Base-by-base conservation (phyloP, 2,888 invertebrate genomes). In the Holacanthella duospinosa region DNA sequence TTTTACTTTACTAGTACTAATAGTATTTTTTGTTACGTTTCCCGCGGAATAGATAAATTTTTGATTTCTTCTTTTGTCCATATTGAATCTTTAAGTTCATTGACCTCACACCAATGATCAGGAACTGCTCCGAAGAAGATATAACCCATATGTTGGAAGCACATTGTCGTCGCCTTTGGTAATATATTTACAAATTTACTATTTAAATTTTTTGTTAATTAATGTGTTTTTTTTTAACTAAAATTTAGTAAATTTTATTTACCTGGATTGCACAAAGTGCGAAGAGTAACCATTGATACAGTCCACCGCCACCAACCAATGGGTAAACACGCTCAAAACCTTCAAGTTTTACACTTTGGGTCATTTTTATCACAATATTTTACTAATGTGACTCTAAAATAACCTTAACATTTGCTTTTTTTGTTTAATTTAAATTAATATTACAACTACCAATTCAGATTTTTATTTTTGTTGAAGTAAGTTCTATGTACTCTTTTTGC, bases 101-200 rank as follows among this genome's bases (percentile, higher is more conserved):
- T 53, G n/a, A 69, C 44, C n/a, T 48, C 24, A 55, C 72, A 72
- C 68, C 68, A 71, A 55, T 71, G 71, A 3, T 62, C 64, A 4
- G 72, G 72, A n/a, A 72, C 69, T 36, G 68, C 69, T 16, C 65
- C 72, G 2, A 71, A 59, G 59, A 70, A 72, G 6, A 71, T 66
- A 55, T 65, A 68, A 0, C 68, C 65, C 6, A 72, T 54, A 55
- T 69, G 68, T 59, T 72, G 71, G n/a, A n/a, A n/a, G n/a, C n/a
- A n/a, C n/a, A n/a, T n/a, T n/a, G n/a, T n/a, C n/a, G 12, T 21
- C 19, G 16, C 48, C n/a, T n/a, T 48, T 48, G 4, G 48, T 48
- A 48, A 48, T n/a, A n/a, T n/a, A n/a, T n/a, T n/a, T n/a, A 48
- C 36, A 36, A 16, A 36, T 9, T 9, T 9, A 21, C 21, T 21